Base-by-base conservation (phyloP, 2,888 invertebrate genomes). In the Sinotaia quadrata region DNA sequence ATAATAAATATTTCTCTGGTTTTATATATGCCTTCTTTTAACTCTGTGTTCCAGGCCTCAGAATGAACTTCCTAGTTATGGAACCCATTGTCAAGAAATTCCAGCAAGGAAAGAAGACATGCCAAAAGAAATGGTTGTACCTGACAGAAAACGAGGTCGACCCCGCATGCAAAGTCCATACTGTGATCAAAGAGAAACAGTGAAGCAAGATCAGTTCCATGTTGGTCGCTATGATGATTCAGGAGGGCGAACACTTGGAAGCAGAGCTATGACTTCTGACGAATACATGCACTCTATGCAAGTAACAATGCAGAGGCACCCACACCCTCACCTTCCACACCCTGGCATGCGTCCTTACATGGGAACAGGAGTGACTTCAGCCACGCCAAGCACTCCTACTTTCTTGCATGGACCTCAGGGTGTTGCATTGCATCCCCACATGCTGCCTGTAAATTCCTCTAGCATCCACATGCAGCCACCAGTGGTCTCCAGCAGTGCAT, bases 211-310 rank as follows among this genome's bases (percentile, higher is more conserved):
- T 2, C 47, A 56, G 21, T 10, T 24, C 41, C 47, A 41, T 7
- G 33, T 33, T 10, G n/a, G n/a, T 34, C 2, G 37, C 1, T 31
- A 44, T 10, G 61, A 61, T 2, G 15, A 10, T 27, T 21, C 24
- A 31, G 29, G n/a, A 8, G 31, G 18, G 12, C 61, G 61, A 2
- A 8, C 27, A 4, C 56, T 29, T 18, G 24, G 27, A 29, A 15
- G 33, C 15, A 29, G 37, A 4, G 54, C 36, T 8, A 31, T 37
- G 2, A 3, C 54, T 18, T 34, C 27, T 2, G 63, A 63, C 31
- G 63, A 63, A 10, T 54, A 63, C 63, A 12, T 63, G 18, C 63
- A 63, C 27, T 54, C 63, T 29, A 63, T 63, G 52, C 52, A 63
- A 12, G 63, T 41, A 1, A 51, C 63, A 2, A n/a, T 65, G 56